phyloP scores from a whole-genome alignment of 2,113 vertebrate genomes.

The Elgaria multicarinata region DNA sequence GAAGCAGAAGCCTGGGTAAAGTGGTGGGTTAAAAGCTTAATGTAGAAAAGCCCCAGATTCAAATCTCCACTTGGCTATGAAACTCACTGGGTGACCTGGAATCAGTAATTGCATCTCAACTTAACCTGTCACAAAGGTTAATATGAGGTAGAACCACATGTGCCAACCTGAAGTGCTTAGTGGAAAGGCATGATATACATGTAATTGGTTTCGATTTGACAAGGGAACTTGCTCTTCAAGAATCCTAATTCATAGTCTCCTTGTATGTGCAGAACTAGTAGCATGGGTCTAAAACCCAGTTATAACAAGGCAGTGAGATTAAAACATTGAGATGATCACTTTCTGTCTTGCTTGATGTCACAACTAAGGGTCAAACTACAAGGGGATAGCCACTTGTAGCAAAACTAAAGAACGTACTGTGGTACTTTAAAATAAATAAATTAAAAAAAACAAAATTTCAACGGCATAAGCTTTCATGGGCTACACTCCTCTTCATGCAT shows the following conservation, averaged over 20 bases:
- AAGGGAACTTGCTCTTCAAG: neutral
- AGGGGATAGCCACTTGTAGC: neutral
- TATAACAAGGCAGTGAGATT: neutral
- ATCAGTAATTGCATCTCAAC: neutral
- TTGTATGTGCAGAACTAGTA: neutral
- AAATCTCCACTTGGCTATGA: neutral
- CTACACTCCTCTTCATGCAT: neutral
- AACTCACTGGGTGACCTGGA: neutral
- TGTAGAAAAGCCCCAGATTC: too few species aligned
- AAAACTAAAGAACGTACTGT: neutral
- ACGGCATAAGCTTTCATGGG: neutral
- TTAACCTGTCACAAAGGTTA: neutral
- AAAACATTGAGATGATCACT: neutral
- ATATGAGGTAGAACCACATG: neutral
- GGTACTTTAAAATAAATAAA: neutral
- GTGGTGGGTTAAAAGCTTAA: too few species aligned
- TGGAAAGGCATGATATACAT: neutral
- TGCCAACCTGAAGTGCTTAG: neutral
- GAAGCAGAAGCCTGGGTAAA: too few species aligned
- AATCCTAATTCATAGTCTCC: too few species aligned
- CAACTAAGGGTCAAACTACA: neutral
- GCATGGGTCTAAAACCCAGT: neutral
- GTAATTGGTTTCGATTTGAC: neutral
- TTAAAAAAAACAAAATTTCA: neutral
- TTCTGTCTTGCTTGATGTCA: neutral